Base-by-base conservation (phyloP, 2,797 vertebrate genomes). In the Sebastes glaucus region DNA sequence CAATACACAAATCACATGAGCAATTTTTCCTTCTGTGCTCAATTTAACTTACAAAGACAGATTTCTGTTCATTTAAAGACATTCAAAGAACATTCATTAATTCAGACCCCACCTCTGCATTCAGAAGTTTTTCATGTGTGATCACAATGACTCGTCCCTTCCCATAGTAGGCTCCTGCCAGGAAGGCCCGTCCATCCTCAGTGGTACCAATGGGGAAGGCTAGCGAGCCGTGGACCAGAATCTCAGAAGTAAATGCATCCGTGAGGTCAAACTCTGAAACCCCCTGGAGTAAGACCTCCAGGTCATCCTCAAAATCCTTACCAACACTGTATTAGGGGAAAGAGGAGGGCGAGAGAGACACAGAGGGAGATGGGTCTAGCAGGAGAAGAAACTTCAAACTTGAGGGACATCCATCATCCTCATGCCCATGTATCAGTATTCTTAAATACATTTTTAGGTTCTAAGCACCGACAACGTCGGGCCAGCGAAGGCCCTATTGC, bases 101-200 rank as follows among this genome's bases (percentile, higher is more conserved):
- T 32, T 20, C 11, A 25, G 20, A 74, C 38, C 10, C 1, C 74
- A 94, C 88, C 70, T 32, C 30, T 8, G 1, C 1, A 9, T 9
- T 3, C 30, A 32, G 1, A 32, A 32, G 30, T 9, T 9, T 9
- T 32, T 97, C 96, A 2, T 97, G 96, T 42, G 94, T 78, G 5
- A 87, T 71, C 72, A 96, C 82, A 38, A 97, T 93, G 23, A 97
- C 89, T 0, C 94, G 86, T 4, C 97, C 96, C 38, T 83, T 92
- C n/a, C 96, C 97, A 32, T 96, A 97, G 87, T 82, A 95, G 18
- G 93, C 87, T 3, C 95, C 97, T 4, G 95, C 97, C 66, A 97
- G 74, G 72, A 97, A 97, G 0, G 87, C 81, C 27, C 53, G 55
- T 2, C 87, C 83, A 1, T 88, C 71, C 3, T 20, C 18, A 2